Conservation (phyloP, 2,113 vertebrate genomes). For the Tachysurus vachellii region DNA sequence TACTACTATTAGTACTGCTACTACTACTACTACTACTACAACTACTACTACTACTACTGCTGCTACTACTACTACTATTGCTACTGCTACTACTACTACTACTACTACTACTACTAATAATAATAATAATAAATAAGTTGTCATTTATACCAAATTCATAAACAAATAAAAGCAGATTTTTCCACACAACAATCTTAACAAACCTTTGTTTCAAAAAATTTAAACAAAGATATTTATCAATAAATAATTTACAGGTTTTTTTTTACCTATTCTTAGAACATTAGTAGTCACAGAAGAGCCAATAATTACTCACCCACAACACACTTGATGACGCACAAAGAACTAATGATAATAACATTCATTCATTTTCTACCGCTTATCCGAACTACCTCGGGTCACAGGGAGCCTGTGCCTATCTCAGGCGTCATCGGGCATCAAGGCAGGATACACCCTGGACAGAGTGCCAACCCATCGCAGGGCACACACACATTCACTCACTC, state of each 20-base stretch:
- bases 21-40: neutral
- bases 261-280: neutral
- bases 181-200: neutral
- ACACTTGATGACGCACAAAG: neutral
- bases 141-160: too few relatives aligned
- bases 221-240: neutral
- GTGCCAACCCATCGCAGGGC: too few relatives aligned
- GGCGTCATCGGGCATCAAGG: too few relatives aligned
- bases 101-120: neutral
- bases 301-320: neutral
- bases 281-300: neutral
- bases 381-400: too few relatives aligned
- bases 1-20: neutral
- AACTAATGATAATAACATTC: neutral
- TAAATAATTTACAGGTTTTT: neutral
- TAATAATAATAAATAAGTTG: too few relatives aligned
- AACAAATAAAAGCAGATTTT: neutral
- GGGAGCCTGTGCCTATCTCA: too few relatives aligned
- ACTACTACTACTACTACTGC: neutral
- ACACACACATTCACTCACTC: too few relatives aligned
- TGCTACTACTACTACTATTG: too few relatives aligned
- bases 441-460: too few relatives aligned
- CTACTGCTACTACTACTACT: neutral
- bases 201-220: neutral
- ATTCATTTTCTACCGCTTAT: too few relatives aligned